Evolutionary conservation across 1,140 invertebrate genomes (phyloP), one percentile per base, ranked within the genome.

Genomic region (Bicyclus anynana): DNA sequence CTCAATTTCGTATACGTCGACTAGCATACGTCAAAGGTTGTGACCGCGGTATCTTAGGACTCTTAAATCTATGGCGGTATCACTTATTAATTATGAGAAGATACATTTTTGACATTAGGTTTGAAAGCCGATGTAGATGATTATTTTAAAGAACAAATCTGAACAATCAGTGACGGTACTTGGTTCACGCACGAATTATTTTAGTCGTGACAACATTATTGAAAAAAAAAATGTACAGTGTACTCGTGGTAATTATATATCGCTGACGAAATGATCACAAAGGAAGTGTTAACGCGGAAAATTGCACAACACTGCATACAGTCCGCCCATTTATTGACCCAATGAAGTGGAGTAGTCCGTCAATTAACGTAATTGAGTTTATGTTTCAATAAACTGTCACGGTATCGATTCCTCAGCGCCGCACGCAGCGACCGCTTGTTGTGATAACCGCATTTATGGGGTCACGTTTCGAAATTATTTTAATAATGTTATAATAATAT

Each of bases 281-380:
- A 17, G 13, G 37, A 40, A 40, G 37, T 40, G 16, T 40, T 40
- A 40, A 40, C 37, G 37, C 16, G 37, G 37, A 40, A 40, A 40
- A 40, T 40, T 40, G 37, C 37, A 40, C 37, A 40, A 40, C 37
- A 40, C 16, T 44, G 40, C 40, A 44, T 44, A 20, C 10, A 44
- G 10, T 18, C 40, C 40, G n/a, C 40, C 40, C 40, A 44, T 56
- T 51, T 57, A 57, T 50, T 57, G 55, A 57, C 37, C 12, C 35
- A 51, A 46, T 57, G 48, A 23, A 50, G 48, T 51, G 37, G 26
- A 51, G 55, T 55, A 55, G 53, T 57, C 42, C 38, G 44, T 57
- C 55, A 57, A 57, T 57, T 57, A 57, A 49, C 23, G 49, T 57
- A 57, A 57, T 57, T 57, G 49, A 56, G 42, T 51, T 51, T 42